Evolutionary conservation across 2,888 invertebrate species (phyloP).

Genomic region (Dione juno): DNA sequence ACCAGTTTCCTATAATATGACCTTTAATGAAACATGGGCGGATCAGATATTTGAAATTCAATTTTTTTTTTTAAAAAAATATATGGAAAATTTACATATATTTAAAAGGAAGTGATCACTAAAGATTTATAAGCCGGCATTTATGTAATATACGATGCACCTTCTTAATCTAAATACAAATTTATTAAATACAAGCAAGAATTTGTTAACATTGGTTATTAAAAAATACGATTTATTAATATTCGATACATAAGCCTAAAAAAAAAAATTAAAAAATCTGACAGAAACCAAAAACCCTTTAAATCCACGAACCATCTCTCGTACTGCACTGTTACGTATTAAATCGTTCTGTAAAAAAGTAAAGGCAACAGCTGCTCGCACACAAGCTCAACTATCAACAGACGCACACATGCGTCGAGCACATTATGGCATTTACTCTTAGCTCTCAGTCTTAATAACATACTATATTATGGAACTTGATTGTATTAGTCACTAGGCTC

Average conservation of each 20-base stretch:
- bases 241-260: too few relatives aligned
- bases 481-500: constrained; percentile 20
- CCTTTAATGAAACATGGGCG: neutral
- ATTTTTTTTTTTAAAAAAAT: neutral
- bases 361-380: constrained; percentile 51
- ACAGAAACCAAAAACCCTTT: constrained; percentile 2
- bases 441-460: constrained; percentile 21
- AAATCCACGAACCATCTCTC: constrained; percentile 26
- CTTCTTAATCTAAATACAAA: too few relatives aligned
- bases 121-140: neutral
- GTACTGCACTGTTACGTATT: constrained; percentile 51
- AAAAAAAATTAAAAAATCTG: neutral
- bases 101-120: too few relatives aligned
- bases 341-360: constrained; percentile 47
- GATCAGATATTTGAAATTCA: neutral
- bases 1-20: neutral
- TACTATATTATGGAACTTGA: constrained; percentile 25
- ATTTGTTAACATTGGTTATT: too few relatives aligned
- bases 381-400: constrained; percentile 31
- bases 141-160: too few relatives aligned
- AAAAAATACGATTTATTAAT: too few relatives aligned
- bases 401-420: constrained; percentile 14
- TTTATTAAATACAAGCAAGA: too few relatives aligned
- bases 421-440: constrained; percentile 23
- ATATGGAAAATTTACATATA: neutral